Evolutionary conservation across 2,797 vertebrate species (phyloP).

Genomic region (Ispidina lecontei): DNA sequence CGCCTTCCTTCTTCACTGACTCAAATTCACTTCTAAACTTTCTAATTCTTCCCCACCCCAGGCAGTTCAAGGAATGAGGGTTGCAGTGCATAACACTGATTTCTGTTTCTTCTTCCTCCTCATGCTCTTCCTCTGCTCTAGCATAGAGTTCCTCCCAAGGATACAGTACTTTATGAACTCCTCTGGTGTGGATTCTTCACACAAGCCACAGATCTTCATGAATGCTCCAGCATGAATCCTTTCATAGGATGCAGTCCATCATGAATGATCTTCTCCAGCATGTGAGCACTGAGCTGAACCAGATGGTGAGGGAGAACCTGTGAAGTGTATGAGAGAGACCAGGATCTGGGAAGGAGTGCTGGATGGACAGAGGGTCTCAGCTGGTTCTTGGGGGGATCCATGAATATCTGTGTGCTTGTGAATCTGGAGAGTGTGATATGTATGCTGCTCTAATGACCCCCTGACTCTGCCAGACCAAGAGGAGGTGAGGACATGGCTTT

Average conservation of each 20-base stretch:
- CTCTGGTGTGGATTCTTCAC: not conserved
- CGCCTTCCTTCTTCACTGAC: not conserved
- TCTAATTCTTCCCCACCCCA: accelerated
- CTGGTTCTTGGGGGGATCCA: accelerated
- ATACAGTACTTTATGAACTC: not conserved
- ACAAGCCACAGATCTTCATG: not conserved
- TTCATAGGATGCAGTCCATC: not conserved
- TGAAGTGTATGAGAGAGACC: no score
- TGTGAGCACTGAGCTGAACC: not conserved
- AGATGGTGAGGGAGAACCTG: accelerated
- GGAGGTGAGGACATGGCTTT: not conserved
- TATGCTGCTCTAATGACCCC: not conserved
- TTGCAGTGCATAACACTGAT: not conserved
- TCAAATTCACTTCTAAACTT: not conserved
- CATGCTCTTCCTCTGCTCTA: not conserved
- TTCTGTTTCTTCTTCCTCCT: not conserved
- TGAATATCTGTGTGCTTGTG: accelerated
- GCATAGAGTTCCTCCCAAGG: not conserved
- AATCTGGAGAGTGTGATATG: not conserved
- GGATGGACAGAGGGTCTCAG: no score
- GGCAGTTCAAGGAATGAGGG: accelerated
- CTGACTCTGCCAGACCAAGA: not conserved
- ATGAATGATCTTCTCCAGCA: not conserved
- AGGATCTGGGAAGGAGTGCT: not conserved
- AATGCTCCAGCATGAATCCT: not conserved